Base-by-base conservation (phyloP, 2,888 invertebrate genomes). In the Leucania comma region DNA sequence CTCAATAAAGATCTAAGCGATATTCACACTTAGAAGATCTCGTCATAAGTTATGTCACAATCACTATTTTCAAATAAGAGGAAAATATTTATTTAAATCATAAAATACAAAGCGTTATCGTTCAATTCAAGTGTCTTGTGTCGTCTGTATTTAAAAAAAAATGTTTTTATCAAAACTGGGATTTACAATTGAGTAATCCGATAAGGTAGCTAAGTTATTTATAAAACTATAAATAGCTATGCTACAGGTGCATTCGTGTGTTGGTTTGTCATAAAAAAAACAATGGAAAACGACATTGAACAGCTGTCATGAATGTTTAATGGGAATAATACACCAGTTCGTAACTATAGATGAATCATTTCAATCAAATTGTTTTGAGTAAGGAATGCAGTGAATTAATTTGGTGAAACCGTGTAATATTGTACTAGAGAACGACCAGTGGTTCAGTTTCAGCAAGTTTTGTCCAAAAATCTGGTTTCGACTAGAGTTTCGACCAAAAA, bases 241-340 rank as follows among this genome's bases (percentile, higher is more conserved):
- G 38, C 9, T 3, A 60, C 72, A 54, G 66, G 67, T 78, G 66
- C 78, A 76, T 46, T 71, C 20, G 64, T 82, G 46, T 67, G 72
- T 62, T 62, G 68, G 78, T 82, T 71, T 32, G 56, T 64, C 48
- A 56, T 22, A 22, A 12, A 14, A 9, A 50, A 48, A 38, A 54
- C 48, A 32, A 35, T 50, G n/a, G 17, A 17, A 20, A 14, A n/a
- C 14, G 62, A 80, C 42, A 62, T 67, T 63, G 48, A 60, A 75
- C 59, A 66, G 74, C 46, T 56, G 29, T 8, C 50, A 50, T 24
- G n/a, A 54, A n/a, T 35, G 14, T 57, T 3, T 57, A 17, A n/a
- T 57, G 24, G 1, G 9, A 14, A 24, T 24, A 24, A 22, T 17
- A 20, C 24, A 12, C 20, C 17, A n/a, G 14, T n/a, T 32, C 12